Evolutionary conservation across 2,797 vertebrate species (phyloP).

Genomic region (Chromobotia macracanthus): DNA sequence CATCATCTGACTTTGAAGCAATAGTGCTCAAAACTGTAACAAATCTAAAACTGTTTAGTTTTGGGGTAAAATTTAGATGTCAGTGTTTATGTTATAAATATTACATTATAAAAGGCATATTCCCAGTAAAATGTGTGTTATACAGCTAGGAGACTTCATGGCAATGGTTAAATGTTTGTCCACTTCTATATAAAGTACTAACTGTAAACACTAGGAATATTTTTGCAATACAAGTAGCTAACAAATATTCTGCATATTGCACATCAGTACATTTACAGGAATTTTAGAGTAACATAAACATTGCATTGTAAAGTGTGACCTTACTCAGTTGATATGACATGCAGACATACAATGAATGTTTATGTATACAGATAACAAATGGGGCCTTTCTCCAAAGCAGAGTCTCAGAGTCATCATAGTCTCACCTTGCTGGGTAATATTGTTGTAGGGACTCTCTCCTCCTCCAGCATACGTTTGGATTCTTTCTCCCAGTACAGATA

Average conservation of each 20-base stretch:
- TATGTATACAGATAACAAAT: neutral
- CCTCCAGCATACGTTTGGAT: conserved; percentile 90
- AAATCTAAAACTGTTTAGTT: too few relatives aligned
- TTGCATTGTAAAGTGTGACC: neutral
- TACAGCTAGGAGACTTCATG: too few relatives aligned
- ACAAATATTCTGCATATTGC: too few relatives aligned
- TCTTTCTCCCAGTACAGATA: conserved; percentile 97
- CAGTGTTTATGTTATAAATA: neutral
- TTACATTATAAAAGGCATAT: too few relatives aligned
- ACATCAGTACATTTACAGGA: neutral
- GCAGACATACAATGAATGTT: neutral
- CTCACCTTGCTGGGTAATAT: conserved; percentile 91
- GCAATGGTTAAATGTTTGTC: too few relatives aligned
- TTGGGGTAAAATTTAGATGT: too few relatives aligned
- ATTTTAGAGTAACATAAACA: neutral
- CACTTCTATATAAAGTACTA: too few relatives aligned
- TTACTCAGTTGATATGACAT: neutral
- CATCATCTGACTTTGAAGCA: neutral
- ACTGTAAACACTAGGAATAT: too few relatives aligned
- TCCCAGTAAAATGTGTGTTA: too few relatives aligned
- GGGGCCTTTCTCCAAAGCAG: neutral
- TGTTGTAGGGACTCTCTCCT: conserved; percentile 88
- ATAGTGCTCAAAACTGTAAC: neutral
- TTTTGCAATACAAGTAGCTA: too few relatives aligned
- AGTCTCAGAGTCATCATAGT: too few relatives aligned